These are phyloP conservation scores for Sinocyclocheilus anshuiensis DNA, from an alignment of 2,113 vertebrate genomes.

Conservation along the genomic window DNA sequence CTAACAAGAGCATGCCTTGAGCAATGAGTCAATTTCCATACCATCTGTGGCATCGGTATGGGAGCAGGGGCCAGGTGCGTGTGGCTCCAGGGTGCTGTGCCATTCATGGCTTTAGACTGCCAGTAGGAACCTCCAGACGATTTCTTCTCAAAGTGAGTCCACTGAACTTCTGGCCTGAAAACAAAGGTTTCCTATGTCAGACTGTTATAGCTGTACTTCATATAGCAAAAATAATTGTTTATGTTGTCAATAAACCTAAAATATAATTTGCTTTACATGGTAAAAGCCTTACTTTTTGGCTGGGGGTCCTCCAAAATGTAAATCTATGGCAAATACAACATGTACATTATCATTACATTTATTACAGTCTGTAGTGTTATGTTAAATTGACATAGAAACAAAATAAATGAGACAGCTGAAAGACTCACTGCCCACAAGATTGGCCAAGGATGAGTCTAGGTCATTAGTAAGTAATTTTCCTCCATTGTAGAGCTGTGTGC, in stretches of 20 bases:
- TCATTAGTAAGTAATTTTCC: conserved; percentile 82
- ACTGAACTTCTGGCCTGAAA: conserved; percentile 83
- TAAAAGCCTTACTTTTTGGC: conserved; percentile 84
- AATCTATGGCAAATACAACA: conserved; percentile 72
- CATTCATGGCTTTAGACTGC: conserved; percentile 86
- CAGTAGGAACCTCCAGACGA: conserved; percentile 83
- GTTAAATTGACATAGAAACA: conserved; percentile 6
- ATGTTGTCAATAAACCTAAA: background rate
- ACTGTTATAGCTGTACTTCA: conserved; percentile 26
- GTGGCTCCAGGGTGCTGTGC: conserved; percentile 83
- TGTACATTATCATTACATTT: background rate
- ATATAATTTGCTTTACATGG: background rate
- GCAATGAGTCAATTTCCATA: conserved; percentile 65
- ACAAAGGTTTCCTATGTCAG: background rate
- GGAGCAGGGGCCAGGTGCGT: conserved; percentile 79
- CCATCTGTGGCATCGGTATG: conserved; percentile 83
- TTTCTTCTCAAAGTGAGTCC: conserved; percentile 87
- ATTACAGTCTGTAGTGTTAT: conserved; percentile 9
- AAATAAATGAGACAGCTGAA: background rate
- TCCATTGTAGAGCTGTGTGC: conserved; percentile 71
- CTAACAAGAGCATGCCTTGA: conserved; percentile 56
- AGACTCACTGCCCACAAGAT: conserved; percentile 86
- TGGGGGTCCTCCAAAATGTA: conserved; percentile 85
- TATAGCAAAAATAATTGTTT: background rate
- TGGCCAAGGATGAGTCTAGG: conserved; percentile 85